Conservation (phyloP, 2,113 vertebrate species). For the Eclectus roratus region DNA sequence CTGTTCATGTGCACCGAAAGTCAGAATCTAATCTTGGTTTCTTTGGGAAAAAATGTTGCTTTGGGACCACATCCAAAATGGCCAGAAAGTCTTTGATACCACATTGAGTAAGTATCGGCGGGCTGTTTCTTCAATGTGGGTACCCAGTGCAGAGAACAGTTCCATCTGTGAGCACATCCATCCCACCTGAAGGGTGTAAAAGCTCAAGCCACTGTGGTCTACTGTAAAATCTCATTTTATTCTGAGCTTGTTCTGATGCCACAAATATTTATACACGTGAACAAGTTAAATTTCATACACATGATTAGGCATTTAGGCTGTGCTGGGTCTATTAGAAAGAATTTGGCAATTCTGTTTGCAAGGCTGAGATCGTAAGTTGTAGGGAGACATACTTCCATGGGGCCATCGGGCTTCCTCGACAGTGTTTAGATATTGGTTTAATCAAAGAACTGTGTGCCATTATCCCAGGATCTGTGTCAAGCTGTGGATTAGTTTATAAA, state of each 20-base stretch:
- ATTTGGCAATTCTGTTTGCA: not conserved
- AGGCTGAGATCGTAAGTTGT: not conserved
- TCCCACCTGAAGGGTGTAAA: not conserved
- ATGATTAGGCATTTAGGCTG: not conserved
- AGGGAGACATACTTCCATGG: not conserved
- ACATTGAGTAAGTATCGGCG: fast-evolving
- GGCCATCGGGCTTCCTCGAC: conserved; percentile 20
- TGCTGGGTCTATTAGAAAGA: not conserved
- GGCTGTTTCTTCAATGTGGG: not conserved
- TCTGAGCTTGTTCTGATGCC: not conserved
- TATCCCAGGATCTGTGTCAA: conserved; percentile 73
- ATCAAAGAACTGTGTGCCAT: conserved; percentile 71
- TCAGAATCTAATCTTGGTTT: not conserved
- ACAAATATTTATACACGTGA: not conserved
- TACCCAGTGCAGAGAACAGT: not conserved
- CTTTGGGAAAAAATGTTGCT: not conserved
- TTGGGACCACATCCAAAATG: not conserved
- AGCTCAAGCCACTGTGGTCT: not conserved
- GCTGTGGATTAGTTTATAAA: conserved; percentile 75
- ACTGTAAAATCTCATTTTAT: not conserved
- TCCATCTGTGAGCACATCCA: not conserved
- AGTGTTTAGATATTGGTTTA: conserved; percentile 71
- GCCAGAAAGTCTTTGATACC: not conserved
- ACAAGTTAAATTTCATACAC: not conserved
- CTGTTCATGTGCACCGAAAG: not conserved